Base-by-base conservation (phyloP, 1,140 invertebrate genomes). In the Anastatus disparis region DNA sequence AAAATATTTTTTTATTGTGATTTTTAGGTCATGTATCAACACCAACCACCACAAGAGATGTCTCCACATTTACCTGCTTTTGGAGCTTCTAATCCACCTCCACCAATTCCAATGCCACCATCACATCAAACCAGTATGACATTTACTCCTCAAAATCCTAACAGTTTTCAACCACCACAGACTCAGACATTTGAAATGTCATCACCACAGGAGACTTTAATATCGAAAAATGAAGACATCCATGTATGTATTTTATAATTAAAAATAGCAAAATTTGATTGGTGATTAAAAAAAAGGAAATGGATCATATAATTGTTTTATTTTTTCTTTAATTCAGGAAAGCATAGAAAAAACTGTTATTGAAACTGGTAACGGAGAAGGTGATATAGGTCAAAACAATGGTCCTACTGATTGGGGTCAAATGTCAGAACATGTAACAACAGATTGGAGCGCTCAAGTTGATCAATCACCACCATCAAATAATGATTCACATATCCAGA, bases 101-200 rank as follows among this genome's bases (percentile, higher is more conserved):
- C 84, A 4, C 84, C 84, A 3, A 85, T 85, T 66, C 84, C 85
- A 2, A 85, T 86, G 83, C 84, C 84, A 29, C 83, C 82, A 0
- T 83, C 84, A 10, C 83, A 85, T 74, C 85, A 82, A 78, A 55
- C 75, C 75, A 48, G 78, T 62, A 72, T 85, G 38, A 81, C 80
- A 31, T 85, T 77, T 31, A 86, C 79, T 70, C 82, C 82, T 20
- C 84, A 85, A 22, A 82, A 83, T 74, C 79, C 75, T 3, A 66
- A 50, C 12, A 71, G 72, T 17, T 77, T 70, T 27, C 76, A 76
- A 15, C 76, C 67, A 38, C 75, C 63, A 44, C 78, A 77, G n/a
- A 76, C 71, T 20, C 74, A 74, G 8, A 15, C 72, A 4, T 76
- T 70, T 70, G 77, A 81, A 48, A 71, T 68, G 35, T 20, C 67